Evolutionary conservation across 2,797 vertebrate species (phyloP).

Genomic region (Lepilemur septentrionalis): DNA sequence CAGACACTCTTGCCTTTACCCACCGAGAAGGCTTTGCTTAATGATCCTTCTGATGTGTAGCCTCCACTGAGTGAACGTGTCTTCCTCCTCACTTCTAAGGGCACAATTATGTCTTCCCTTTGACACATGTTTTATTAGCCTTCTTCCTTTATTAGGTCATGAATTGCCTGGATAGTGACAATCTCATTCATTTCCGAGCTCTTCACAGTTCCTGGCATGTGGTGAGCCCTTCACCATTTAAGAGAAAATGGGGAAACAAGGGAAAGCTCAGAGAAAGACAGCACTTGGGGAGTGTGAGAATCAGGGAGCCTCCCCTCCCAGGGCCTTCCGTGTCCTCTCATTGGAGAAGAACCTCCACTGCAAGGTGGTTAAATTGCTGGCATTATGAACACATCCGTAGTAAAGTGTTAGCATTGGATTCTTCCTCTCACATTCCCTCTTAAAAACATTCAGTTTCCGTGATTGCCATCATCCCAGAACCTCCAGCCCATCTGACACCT

Average conservation of each 20-base stretch:
- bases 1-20: neutral
- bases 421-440: neutral
- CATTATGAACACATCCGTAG: neutral
- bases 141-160: neutral
- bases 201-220: neutral
- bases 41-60: neutral
- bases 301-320: neutral
- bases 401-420: neutral
- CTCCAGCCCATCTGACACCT: neutral
- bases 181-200: neutral
- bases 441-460: neutral
- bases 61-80: neutral
- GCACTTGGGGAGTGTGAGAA: neutral
- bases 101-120: neutral
- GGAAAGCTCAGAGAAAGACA: neutral
- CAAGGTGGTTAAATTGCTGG: neutral
- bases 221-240: neutral
- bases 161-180: neutral
- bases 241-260: neutral
- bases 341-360: neutral
- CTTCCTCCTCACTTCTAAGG: neutral
- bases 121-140: neutral
- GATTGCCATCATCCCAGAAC: neutral
- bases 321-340: neutral
- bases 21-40: neutral